Evolutionary conservation across 2,888 invertebrate genomes (phyloP), one percentile per base, ranked within the genome.

Genomic region (Mellilla xanthometata): DNA sequence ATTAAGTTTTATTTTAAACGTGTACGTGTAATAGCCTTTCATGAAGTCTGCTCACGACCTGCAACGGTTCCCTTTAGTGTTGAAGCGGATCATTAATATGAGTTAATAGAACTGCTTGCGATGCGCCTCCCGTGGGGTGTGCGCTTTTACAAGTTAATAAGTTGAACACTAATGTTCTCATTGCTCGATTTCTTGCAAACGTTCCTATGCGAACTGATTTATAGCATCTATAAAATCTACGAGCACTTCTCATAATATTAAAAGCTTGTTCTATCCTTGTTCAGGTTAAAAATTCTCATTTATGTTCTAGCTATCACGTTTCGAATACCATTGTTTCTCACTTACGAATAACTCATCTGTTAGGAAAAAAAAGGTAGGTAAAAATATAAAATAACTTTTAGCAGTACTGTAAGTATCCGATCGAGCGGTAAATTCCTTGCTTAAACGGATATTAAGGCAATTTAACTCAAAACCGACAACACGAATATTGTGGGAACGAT

Each of bases 401-500:
- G 52, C 49, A 33, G 50, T 57, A 41, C 40, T 28, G 57, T 49
- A n/a, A n/a, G n/a, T n/a, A 24, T 50, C 51, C 48, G 49, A 39
- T 54, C 54, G 39, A 49, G 49, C 48, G 49, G 43, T 50, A 50
- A 53, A 54, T 51, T 59, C 49, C 52, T 59, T 52, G 55, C 65
- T 65, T 56, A 60, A 52, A 62, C 59, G 61, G 58, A 59, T 59
- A 56, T 66, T 52, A 59, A 60, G 57, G 52, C 59, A 60, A 68
- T 69, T 67, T 60, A 49, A 59, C 48, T 57, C 55, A 60, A 58
- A 63, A 64, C 62, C 54, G 43, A 51, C 54, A 53, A 51, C 54
- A 52, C 64, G 55, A 56, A 65, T 61, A 58, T 57, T 61, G 66
- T 69, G 68, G 58, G 65, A 68, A 69, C 49, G 32, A 60, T 49